Evolutionary conservation across 2,797 vertebrate genomes (phyloP).

Genomic region (Gambusia yucatana): DNA sequence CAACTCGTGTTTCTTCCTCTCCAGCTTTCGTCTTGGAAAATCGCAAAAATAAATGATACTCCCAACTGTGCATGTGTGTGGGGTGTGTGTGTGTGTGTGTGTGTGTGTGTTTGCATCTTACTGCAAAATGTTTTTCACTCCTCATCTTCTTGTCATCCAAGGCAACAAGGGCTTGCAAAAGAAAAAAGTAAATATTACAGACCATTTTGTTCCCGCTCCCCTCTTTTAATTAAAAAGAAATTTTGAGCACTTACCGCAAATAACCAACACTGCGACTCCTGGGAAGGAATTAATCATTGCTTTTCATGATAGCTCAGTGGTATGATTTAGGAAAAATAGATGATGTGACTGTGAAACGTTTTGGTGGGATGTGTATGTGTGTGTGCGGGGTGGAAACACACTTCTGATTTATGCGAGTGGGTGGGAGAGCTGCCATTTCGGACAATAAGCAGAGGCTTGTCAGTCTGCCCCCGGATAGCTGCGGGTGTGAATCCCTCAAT

Average conservation of each 20-base stretch:
- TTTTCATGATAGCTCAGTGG: constrained; percentile 39
- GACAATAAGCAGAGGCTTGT: constrained; percentile 54
- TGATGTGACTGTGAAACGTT: constrained; percentile 59
- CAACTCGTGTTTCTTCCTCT: neutral
- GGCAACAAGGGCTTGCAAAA: constrained; percentile 56
- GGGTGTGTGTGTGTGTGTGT: neutral
- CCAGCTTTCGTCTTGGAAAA: constrained; percentile 27
- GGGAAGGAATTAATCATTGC: constrained; percentile 44
- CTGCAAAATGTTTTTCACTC: constrained; percentile 57
- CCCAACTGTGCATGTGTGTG: neutral
- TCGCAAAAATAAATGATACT: neutral
- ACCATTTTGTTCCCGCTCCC: constrained; percentile 8
- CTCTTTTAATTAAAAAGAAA: constrained; percentile 57
- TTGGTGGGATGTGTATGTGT: constrained; percentile 1
- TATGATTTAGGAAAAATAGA: constrained; percentile 38
- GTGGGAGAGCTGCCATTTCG: constrained; percentile 44
- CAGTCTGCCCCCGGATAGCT: constrained; percentile 40
- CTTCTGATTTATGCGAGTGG: constrained; percentile 56
- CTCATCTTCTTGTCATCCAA: constrained; percentile 48
- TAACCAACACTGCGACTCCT: constrained; percentile 33
- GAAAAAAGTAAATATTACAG: constrained; percentile 26
- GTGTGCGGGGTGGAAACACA: constrained; percentile 51
- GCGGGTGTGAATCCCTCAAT: constrained; percentile 67
- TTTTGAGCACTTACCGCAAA: constrained; percentile 22
- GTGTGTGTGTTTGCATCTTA: constrained; percentile 35